These are phyloP conservation scores for Stratiolaelaps scimitus DNA, from an alignment of 1,140 invertebrate species.

Conservation along the genomic window DNA sequence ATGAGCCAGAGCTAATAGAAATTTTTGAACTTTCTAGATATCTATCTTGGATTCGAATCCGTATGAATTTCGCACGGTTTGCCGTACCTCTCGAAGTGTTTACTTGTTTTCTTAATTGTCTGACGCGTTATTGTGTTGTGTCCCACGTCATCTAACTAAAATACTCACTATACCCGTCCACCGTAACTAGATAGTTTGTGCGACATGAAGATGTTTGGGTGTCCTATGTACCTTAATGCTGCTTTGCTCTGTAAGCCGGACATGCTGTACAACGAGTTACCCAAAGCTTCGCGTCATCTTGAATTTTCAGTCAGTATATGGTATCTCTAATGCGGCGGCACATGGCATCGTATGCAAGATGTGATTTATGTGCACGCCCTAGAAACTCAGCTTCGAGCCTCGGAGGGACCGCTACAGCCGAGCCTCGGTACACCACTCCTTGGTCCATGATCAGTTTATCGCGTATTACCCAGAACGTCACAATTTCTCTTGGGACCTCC, in stretches of 20 bases:
- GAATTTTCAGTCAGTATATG: background rate
- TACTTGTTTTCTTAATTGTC: background rate
- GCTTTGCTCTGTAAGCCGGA: background rate
- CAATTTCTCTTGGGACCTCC: background rate
- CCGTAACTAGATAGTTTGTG: background rate
- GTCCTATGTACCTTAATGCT: background rate
- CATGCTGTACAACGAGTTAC: background rate
- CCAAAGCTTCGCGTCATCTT: background rate
- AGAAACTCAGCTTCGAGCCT: background rate
- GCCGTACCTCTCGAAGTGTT: background rate
- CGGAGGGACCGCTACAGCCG: background rate
- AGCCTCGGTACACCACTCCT: background rate
- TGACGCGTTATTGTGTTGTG: background rate
- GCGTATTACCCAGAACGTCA: background rate
- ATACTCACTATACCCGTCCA: background rate
- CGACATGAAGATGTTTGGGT: background rate
- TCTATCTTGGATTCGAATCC: background rate
- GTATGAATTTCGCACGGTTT: background rate
- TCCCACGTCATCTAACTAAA: background rate
- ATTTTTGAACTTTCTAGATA: background rate
- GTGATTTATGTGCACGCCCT: background rate
- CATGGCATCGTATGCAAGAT: background rate
- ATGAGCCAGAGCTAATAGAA: background rate
- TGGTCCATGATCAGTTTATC: background rate
- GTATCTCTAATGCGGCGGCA: background rate